Evolutionary conservation across 2,113 vertebrate species (phyloP), one percentile per base, ranked within the genome.

Genomic region (Galemys pyrenaicus): DNA sequence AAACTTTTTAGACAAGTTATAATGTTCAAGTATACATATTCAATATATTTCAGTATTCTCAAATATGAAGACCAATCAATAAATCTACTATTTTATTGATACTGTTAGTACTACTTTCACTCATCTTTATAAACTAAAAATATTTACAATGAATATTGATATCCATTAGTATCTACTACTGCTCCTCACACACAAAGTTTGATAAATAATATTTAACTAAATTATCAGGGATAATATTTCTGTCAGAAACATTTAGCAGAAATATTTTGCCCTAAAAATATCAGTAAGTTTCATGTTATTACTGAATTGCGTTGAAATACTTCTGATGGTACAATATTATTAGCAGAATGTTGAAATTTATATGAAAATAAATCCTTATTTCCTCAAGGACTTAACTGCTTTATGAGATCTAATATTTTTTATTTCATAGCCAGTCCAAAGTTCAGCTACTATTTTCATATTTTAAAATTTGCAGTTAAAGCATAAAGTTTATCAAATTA

Each of bases 401-500:
- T 83, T 87, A 75, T 22, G 44, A 92, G 91, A 80, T 80, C 4
- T 83, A 49, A 44, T 83, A 87, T 91, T 95, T 96, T 93, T n/a
- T 87, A 89, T 62, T 91, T 79, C 41, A 89, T 12, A 92, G 32
- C 11, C 32, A 77, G 49, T 37, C n/a, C 35, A 91, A 95, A 75
- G 35, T 91, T 94, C 44, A 89, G 58, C 54, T 78, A 20, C 44
- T 70, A 91, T 82, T 95, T 95, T 94, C 41, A 87, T 32, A 44
- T 82, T 77, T 64, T 83, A 94, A 75, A 49, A 89, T 91, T 95
- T 83, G 24, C 28, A 94, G 74, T 75, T 67, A 92, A 94, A 32
- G 32, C 17, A 51, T 2, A 62, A 58, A 79, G 35, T 77, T 96
- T 94, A 96, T 95, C 87, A 96, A 87, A 91, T 95, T 91, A 89